These are phyloP conservation scores for Neosalanx taihuensis DNA, from an alignment of 2,797 vertebrate species.

Conservation along the genomic window DNA sequence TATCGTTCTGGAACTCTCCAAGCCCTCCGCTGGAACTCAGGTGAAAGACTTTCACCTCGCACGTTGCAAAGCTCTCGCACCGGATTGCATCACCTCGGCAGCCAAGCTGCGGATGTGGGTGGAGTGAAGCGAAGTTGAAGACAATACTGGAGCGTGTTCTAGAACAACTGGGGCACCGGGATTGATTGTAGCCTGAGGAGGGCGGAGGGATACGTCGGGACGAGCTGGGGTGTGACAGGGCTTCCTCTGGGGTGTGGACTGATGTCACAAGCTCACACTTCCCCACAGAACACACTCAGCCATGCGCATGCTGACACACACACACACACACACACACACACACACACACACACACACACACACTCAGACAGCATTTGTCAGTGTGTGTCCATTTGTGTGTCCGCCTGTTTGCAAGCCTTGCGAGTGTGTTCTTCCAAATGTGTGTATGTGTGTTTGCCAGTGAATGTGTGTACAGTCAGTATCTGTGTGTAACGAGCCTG, in stretches of 20 bases:
- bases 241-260: neutral
- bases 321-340: slow-evolving; percentile 1
- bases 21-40: too few relatives aligned
- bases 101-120: neutral
- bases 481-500: too few relatives aligned
- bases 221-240: slow-evolving; percentile 1
- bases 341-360: neutral
- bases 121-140: neutral
- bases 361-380: neutral
- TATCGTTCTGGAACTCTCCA: neutral
- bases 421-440: too few relatives aligned
- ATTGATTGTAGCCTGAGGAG: slow-evolving; percentile 2
- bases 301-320: neutral
- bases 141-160: too few relatives aligned
- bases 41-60: neutral
- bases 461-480: neutral
- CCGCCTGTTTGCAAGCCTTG: too few relatives aligned
- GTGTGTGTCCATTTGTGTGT: too few relatives aligned
- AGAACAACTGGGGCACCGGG: neutral
- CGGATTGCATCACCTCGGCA: neutral
- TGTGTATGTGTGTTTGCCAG: neutral
- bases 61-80: too few relatives aligned
- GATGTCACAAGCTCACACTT: slow-evolving; percentile 11
- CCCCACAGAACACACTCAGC: neutral
- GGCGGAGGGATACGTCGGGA: neutral